Evolutionary conservation across 2,888 invertebrate genomes (phyloP).

Genomic region (Sinotaia quadrata): DNA sequence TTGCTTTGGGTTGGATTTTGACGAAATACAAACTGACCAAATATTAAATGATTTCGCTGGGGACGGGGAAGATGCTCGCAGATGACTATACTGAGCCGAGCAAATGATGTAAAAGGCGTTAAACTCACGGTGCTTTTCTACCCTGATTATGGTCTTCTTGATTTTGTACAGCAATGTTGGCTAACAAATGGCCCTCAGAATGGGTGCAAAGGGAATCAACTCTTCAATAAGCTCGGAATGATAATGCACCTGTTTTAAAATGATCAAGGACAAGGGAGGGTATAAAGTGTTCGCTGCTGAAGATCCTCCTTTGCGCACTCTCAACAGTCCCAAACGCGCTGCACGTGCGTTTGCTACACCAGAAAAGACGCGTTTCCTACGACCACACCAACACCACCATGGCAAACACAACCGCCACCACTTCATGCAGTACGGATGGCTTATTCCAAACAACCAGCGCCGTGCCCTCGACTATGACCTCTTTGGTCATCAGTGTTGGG

Average conservation of each 20-base stretch:
- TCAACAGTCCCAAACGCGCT: slow-evolving; percentile 11
- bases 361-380: slow-evolving; percentile 22
- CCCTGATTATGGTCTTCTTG: no score
- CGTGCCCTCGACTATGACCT: slow-evolving; percentile 45
- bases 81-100: no score
- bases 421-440: slow-evolving; percentile 44
- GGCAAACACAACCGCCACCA: not conserved
- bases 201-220: no score
- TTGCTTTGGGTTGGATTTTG: no score
- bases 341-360: slow-evolving; percentile 12
- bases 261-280: slow-evolving; percentile 14
- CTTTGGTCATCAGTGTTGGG: slow-evolving; percentile 53
- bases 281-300: slow-evolving; percentile 27
- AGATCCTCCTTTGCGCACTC: not conserved
- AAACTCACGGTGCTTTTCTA: no score
- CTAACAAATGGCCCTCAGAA: no score
- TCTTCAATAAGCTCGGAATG: no score
- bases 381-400: slow-evolving; percentile 1
- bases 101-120: no score
- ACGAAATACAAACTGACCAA: no score
- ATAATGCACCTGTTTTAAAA: not conserved
- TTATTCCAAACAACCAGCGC: slow-evolving; percentile 50
- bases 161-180: no score
- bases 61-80: no score
- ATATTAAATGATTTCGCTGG: no score